Conservation (phyloP, 2,797 vertebrate species). For the Eospalax fontanierii region DNA sequence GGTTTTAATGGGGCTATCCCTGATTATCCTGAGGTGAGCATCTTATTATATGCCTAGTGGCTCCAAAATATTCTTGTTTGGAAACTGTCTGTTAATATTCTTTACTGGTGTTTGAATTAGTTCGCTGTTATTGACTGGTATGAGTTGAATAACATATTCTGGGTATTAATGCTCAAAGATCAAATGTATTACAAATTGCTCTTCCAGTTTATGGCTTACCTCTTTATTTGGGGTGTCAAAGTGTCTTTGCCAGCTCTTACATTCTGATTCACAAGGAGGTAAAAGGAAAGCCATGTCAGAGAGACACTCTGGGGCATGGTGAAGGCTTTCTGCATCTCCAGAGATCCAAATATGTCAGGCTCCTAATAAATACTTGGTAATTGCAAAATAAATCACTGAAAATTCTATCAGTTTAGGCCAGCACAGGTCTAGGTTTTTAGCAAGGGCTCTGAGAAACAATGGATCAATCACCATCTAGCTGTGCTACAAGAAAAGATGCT, state of each 20-base stretch:
- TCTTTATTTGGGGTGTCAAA: neutral
- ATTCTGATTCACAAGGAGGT: neutral
- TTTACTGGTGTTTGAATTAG: slow-evolving; percentile 4
- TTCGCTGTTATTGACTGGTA: slow-evolving; percentile 20
- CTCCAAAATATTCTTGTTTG: neutral
- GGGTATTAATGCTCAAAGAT: neutral
- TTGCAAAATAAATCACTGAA: neutral
- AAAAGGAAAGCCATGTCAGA: neutral
- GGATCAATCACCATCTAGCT: neutral
- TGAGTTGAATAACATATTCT: slow-evolving; percentile 26
- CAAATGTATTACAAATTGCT: neutral
- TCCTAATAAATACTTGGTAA: neutral
- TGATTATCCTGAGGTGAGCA: neutral
- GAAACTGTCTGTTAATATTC: neutral
- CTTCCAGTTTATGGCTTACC: neutral
- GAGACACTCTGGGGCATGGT: neutral
- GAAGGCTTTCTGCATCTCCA: neutral
- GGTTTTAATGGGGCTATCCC: neutral
- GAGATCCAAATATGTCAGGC: neutral
- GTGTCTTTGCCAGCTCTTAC: neutral
- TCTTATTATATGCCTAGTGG: neutral
- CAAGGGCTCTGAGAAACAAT: neutral
- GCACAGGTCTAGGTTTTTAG: neutral
- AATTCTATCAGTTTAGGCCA: neutral
- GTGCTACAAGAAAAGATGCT: neutral